A percentile compares a stretch with the other conserved stretches of the same genome.
Evolutionary conservation across 2,888 invertebrate species (phyloP).

Genomic region (Rutpela maculata): DNA sequence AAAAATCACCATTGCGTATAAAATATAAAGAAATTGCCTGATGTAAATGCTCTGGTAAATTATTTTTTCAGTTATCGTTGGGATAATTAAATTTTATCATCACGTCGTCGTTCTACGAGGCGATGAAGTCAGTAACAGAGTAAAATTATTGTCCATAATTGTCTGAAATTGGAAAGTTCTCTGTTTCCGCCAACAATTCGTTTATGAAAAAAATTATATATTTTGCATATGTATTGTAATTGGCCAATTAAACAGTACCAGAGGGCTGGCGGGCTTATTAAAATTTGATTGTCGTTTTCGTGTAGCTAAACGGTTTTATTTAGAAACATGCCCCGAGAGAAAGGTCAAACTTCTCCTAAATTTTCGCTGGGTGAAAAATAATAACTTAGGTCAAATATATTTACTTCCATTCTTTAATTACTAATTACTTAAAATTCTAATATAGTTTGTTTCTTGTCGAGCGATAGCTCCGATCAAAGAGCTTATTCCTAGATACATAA

Average conservation of each 20-base stretch:
- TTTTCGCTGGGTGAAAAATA: too few relatives aligned
- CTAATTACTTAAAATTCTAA: too few relatives aligned
- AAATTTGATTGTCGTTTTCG: not conserved
- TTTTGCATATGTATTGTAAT: not conserved
- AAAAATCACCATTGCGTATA: conserved; percentile 51
- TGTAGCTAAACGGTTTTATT: not conserved
- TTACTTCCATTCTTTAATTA: too few relatives aligned
- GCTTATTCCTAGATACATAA: too few relatives aligned
- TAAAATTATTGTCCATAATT: not conserved
- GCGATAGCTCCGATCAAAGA: too few relatives aligned
- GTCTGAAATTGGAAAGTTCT: not conserved
- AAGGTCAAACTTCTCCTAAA: not conserved
- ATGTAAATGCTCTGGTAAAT: conserved; percentile 53
- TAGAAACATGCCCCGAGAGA: not conserved
- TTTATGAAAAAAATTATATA: not conserved
- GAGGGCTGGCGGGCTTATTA: not conserved
- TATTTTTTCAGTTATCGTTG: conserved; percentile 52
- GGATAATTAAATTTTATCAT: conserved; percentile 55
- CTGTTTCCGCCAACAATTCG: not conserved
- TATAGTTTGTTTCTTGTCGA: too few relatives aligned
- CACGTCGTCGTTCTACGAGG: conserved; percentile 51
- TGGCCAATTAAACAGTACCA: not conserved
- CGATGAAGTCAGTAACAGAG: not conserved
- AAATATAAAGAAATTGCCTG: conserved; percentile 48
- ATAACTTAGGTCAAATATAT: too few relatives aligned